Evolutionary conservation across 2,113 vertebrate genomes (phyloP), one percentile per base, ranked within the genome.

Genomic region (Pseudorectes ferrugineus): DNA sequence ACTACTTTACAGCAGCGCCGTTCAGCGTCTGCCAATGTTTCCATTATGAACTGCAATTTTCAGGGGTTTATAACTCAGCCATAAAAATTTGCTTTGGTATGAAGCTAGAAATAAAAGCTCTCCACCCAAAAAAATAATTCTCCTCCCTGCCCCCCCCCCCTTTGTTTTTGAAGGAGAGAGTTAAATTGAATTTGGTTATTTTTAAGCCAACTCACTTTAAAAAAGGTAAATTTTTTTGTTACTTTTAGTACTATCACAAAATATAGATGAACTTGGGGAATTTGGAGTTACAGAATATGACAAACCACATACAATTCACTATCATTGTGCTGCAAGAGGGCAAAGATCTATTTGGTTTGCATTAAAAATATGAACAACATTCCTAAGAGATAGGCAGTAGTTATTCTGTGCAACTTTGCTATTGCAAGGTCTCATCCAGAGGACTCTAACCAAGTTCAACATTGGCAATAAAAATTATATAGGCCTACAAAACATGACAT

Each of bases 1-100:
- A 80, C 76, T 93, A 46, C 85, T 92, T 95, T 94, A 96, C 90
- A 94, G 95, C 73, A 66, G 88, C 29, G 4, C 79, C n/a, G 61
- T 97, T 97, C 95, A 97, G 48, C 33, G 25, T 76, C 74, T 96
- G 97, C 97, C 97, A 97, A 96, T 83, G 86, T 97, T 97, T 97
- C 97, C 95, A 96, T 97, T 97, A 97, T 91, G 95, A 97, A 96
- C 94, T 89, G 80, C 96, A 89, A 83, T 93, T 96, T 96, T 97
- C 85, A 95, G 80, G 95, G 97, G 95, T 95, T 98, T 97, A 95
- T 96, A 97, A 89, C 74, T 96, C 72, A 73, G 77, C 83, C 93
- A 86, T 94, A 96, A 95, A 95, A 97, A 91, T 85, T 92, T 86
- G 65, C 85, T 97, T 97, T 93, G 85, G 74, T 89, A 94, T 97